These are phyloP conservation scores for Nycticorax nycticorax DNA, from an alignment of 2,113 vertebrate genomes.

Conservation along the genomic window DNA sequence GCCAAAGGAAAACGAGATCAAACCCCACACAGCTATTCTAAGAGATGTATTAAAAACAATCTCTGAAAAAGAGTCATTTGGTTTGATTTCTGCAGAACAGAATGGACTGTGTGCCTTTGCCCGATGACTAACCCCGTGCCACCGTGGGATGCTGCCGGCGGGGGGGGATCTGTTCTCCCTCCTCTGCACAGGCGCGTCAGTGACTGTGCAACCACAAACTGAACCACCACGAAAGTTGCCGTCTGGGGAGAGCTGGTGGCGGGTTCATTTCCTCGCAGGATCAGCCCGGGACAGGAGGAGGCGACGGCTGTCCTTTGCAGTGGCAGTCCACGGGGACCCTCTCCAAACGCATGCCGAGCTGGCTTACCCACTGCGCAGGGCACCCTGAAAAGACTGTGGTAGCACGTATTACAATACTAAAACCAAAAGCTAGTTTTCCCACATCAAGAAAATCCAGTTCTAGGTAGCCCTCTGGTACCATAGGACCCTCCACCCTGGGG, in stretches of 20 bases:
- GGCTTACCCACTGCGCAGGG: accelerated
- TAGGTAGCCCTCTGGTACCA: neutral
- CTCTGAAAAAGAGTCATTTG: neutral
- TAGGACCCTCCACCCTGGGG: neutral
- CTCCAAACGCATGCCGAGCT: neutral
- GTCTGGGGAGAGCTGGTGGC: neutral
- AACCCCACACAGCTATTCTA: neutral
- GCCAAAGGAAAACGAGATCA: neutral
- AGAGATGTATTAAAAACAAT: neutral
- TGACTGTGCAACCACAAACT: neutral
- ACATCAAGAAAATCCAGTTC: neutral
- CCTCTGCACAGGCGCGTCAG: neutral
- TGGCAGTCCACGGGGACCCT: neutral
- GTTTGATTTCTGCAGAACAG: neutral
- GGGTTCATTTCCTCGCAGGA: neutral
- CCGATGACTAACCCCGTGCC: neutral
- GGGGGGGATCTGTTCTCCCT: neutral
- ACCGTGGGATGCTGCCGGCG: accelerated
- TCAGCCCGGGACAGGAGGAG: neutral
- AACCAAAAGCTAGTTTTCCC: neutral
- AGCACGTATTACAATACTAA: neutral
- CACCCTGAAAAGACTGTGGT: neutral
- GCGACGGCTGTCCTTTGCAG: neutral
- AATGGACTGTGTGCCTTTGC: neutral
- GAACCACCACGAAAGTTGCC: neutral